These are phyloP conservation scores for Imbricaverruca yamaguchii DNA, from an alignment of 2,888 invertebrate genomes.

Conservation along the genomic window DNA sequence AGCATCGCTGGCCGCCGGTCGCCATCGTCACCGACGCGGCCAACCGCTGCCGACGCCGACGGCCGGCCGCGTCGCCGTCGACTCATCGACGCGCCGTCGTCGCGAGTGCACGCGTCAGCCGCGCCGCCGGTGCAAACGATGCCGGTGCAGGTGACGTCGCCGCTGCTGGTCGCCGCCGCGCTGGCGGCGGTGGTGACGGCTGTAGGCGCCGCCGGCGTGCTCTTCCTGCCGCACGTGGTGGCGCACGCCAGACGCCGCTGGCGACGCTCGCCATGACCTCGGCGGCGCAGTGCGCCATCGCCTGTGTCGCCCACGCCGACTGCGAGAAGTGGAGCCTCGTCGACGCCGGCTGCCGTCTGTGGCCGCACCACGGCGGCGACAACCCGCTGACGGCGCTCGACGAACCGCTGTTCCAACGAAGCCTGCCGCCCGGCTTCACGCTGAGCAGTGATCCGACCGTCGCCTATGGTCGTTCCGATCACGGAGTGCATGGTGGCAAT, in stretches of 20 bases:
- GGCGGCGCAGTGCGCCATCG: not conserved
- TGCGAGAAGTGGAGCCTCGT: not conserved
- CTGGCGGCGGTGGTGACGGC: not conserved
- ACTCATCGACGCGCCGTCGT: no score
- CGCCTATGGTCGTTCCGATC: not conserved
- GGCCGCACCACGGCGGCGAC: not conserved
- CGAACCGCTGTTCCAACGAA: not conserved
- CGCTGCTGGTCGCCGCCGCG: not conserved
- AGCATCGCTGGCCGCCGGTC: no score
- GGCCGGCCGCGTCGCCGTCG: no score
- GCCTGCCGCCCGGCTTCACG: not conserved
- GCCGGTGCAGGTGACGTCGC: not conserved
- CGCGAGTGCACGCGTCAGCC: no score
- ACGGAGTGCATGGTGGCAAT: not conserved
- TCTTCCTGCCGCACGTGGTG: not conserved
- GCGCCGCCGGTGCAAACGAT: no score
- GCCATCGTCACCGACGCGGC: no score
- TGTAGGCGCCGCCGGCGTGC: not conserved
- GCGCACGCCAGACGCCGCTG: not conserved
- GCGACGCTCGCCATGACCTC: not conserved
- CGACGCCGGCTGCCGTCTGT: not conserved
- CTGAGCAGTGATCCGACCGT: not conserved
- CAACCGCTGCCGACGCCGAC: no score
- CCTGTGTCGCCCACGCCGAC: not conserved
- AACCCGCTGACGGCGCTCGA: not conserved